Conservation (phyloP, 2,113 vertebrate genomes). For the Leucosticte australis region DNA sequence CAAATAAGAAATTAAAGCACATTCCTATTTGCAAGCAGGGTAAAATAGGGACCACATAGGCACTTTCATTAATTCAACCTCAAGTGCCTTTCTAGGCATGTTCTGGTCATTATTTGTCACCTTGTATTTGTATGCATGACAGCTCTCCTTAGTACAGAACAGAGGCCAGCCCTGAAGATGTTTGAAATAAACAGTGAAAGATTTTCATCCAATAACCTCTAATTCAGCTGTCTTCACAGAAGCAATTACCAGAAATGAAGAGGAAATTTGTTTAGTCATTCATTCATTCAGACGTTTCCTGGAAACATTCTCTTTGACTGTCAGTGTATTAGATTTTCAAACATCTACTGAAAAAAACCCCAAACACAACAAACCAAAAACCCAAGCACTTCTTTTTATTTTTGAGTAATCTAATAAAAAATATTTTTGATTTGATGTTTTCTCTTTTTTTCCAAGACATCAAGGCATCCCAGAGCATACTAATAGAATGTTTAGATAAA, state of each 20-base stretch:
- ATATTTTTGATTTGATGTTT: not conserved
- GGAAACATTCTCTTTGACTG: not conserved
- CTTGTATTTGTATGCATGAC: not conserved
- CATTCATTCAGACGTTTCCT: not conserved
- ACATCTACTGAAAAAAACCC: not conserved
- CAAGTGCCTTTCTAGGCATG: not conserved
- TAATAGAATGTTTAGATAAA: not conserved
- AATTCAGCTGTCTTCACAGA: conserved; percentile 6
- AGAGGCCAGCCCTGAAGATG: not conserved
- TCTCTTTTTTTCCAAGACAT: not conserved
- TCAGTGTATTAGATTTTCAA: not conserved
- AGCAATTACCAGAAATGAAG: conserved; percentile 16
- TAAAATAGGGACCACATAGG: not conserved
- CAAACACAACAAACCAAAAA: not conserved
- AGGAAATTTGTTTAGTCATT: conserved; percentile 9
- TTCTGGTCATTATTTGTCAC: not conserved
- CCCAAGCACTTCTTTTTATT: not conserved
- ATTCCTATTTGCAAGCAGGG: not conserved
- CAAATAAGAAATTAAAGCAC: not conserved
- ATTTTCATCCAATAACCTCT: not conserved
- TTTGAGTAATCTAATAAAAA: not conserved
- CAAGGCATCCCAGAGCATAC: not conserved
- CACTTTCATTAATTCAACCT: not conserved
- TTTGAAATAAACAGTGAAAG: not conserved
- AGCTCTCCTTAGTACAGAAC: not conserved